Conservation (phyloP, 2,113 vertebrate species). For the Perca schrenkii region DNA sequence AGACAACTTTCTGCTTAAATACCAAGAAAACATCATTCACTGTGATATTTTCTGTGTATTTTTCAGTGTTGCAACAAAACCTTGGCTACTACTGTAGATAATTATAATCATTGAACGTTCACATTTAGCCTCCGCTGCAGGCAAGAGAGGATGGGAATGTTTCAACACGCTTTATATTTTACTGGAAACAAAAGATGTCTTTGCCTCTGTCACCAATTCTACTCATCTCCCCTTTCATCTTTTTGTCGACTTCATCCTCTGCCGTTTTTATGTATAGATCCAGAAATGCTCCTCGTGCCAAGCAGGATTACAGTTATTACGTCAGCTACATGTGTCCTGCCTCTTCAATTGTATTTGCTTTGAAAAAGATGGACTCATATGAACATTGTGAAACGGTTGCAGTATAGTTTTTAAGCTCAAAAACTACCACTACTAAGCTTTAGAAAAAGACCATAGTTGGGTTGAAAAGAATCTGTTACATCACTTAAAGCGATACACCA, state of each 20-base stretch:
- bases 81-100: neutral
- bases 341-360: conserved; percentile 5
- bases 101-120: conserved; percentile 34
- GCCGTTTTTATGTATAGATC: conserved; percentile 4
- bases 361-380: neutral
- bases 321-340: neutral
- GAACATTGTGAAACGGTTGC: no score
- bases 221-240: conserved; percentile 21
- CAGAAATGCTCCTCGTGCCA: conserved; percentile 7
- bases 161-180: neutral
- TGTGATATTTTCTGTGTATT: no score
- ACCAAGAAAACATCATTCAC: no score
- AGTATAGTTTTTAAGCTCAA: no score
- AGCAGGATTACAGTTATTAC: conserved; percentile 7
- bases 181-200: conserved; percentile 24
- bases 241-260: conserved; percentile 2
- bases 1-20: no score
- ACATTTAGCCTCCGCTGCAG: neutral
- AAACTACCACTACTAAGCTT: no score
- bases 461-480: no score
- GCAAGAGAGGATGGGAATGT: neutral
- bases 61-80: neutral
- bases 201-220: neutral
- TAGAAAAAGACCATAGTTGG: no score
- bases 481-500: no score